A percentile compares a stretch with the other conserved stretches of the same genome.
These are phyloP conservation scores for Scaptomyza caliginosa DNA, from an alignment of 2,888 invertebrate genomes.

Conservation along the genomic window DNA sequence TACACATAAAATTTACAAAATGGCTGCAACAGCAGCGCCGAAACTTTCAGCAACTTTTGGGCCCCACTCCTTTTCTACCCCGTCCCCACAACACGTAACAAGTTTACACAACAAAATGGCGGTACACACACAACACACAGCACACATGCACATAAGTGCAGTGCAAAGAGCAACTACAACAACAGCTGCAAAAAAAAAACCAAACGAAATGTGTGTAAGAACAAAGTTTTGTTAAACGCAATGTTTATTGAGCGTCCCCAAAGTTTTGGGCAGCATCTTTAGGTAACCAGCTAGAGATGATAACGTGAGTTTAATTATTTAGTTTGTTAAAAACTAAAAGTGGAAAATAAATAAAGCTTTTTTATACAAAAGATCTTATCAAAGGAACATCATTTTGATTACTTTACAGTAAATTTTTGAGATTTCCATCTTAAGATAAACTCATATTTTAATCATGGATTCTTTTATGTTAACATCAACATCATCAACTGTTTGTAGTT, in stretches of 20 bases:
- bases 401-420: no score
- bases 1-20: conserved; percentile 72
- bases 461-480: neutral
- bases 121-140: conserved; percentile 22
- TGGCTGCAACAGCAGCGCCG: conserved; percentile 53
- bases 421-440: no score
- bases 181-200: conserved; percentile 34
- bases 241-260: conserved; percentile 72
- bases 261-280: conserved; percentile 45
- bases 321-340: neutral
- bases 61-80: neutral
- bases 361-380: no score
- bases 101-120: conserved; percentile 75
- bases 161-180: conserved; percentile 53
- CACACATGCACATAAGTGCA: conserved; percentile 52
- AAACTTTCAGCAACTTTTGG: conserved; percentile 51
- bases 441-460: neutral
- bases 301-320: conserved; percentile 13
- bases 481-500: neutral
- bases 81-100: conserved; percentile 18
- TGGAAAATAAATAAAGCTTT: no score
- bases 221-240: conserved; percentile 68
- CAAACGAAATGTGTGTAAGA: conserved; percentile 24
- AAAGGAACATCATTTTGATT: no score
- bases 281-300: conserved; percentile 34